These are phyloP conservation scores for Epirrhoe tristata DNA, from an alignment of 2,888 invertebrate genomes.

Conservation along the genomic window DNA sequence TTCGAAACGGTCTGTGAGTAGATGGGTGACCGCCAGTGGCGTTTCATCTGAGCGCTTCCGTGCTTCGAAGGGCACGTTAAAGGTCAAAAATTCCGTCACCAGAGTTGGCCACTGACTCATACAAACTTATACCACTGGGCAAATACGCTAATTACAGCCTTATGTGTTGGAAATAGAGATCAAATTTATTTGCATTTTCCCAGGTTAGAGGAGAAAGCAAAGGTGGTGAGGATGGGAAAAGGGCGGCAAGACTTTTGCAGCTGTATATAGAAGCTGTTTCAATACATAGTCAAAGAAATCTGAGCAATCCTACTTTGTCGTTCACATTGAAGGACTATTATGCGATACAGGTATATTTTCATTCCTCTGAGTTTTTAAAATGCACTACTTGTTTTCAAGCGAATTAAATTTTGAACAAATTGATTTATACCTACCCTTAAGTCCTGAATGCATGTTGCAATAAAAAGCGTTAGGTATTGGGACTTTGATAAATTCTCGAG, in stretches of 20 bases:
- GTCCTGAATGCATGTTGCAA: too few species aligned
- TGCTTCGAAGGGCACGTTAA: too few species aligned
- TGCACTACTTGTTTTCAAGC: too few species aligned
- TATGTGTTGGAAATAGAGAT: neutral
- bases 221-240: conserved; percentile 83
- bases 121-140: neutral
- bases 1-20: too few species aligned
- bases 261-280: conserved; percentile 93
- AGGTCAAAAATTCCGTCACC: too few species aligned
- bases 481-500: too few species aligned
- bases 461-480: too few species aligned
- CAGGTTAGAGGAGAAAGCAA: conserved; percentile 87
- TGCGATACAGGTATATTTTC: conserved; percentile 86
- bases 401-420: too few species aligned
- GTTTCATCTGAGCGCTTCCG: too few species aligned
- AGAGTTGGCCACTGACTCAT: neutral
- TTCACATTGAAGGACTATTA: conserved; percentile 92
- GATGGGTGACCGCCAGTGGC: too few species aligned
- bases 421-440: too few species aligned
- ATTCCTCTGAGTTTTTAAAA: neutral
- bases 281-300: conserved; percentile 89
- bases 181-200: conserved; percentile 5
- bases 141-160: neutral
- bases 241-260: conserved; percentile 86
- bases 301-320: conserved; percentile 83